Base-by-base conservation (phyloP, 2,113 vertebrate genomes). In the Meleagris gallopavo region DNA sequence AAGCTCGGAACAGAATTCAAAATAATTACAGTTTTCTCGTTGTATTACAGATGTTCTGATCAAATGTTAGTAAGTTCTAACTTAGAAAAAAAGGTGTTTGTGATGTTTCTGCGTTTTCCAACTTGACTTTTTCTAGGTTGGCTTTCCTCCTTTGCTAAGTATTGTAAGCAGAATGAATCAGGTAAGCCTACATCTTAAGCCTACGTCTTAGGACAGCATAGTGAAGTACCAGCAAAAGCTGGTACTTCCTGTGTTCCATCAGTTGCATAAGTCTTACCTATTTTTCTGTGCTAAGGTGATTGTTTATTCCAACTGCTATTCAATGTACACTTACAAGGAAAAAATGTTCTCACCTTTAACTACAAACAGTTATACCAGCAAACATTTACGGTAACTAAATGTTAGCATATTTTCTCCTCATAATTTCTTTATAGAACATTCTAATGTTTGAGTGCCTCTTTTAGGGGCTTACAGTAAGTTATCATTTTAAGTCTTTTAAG, bases 141-240 rank as follows among this genome's bases (percentile, higher is more conserved):
- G 99, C 55, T 99, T 99, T 96, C 99, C 99, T 75, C 99, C 99
- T 40, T 98, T 99, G 92, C 98, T 99, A 52, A 99, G 98, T 96
- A 99, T 99, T 76, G 98, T 99, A 86, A 99, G 99, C 97, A 98
- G 98, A 97, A 98, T 99, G 97, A 99, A 97, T 97, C 99, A 99
- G 98, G 99, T 99, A 98, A 97, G 66, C 73, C 61, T 48, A 18
- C 36, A 25, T 89, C 60, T 71, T 48, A 46, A 97, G 62, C 72
- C 61, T 46, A 13, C n/a, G 25, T 89, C 60, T 71, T 52, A 46
- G 6, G 91, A 89, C 29, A 0, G 0, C 11, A 21, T 10, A 36
- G 29, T 32, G 10, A n/a, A n/a, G n/a, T 16, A 19, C 22, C 65
- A n/a, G 45, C 17, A 16, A 30, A 50, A 77, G 43, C 24, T 3